phyloP scores from a whole-genome alignment of 2,113 vertebrate species.

The Brachyhypopomus occidentalis region DNA sequence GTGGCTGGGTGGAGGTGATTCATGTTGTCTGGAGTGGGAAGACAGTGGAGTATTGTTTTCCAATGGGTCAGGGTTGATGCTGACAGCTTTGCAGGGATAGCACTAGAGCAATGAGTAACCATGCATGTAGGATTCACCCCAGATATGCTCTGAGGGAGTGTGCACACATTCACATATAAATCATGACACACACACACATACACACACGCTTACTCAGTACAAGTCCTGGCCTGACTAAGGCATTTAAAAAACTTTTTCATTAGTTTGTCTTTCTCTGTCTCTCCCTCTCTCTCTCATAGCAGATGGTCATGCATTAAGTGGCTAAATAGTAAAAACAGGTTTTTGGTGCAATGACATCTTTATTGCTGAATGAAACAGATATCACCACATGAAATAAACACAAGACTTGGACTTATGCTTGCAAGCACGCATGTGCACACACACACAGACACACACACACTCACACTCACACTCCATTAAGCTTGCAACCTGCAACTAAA shows the following conservation, averaged over 20 bases:
- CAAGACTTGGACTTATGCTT: constrained; percentile 18
- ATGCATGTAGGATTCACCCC: constrained; percentile 26
- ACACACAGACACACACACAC: constrained; percentile 32
- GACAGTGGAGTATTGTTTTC: constrained; percentile 34
- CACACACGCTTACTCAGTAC: constrained; percentile 24
- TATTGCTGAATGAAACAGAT: constrained; percentile 35
- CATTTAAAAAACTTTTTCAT: constrained; percentile 48
- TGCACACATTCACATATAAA: background rate
- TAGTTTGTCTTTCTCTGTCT: constrained; percentile 8
- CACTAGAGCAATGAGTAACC: constrained; percentile 44
- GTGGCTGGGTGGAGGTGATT: constrained; percentile 57
- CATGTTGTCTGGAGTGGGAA: constrained; percentile 29
- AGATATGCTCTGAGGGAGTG: constrained; percentile 38
- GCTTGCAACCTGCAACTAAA: constrained; percentile 36
- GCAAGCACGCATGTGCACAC: background rate
- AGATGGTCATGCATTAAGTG: constrained; percentile 40
- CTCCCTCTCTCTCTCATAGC: constrained; percentile 15
- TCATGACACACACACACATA: constrained; percentile 1
- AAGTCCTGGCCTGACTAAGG: constrained; percentile 40
- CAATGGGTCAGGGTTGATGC: constrained; percentile 16
- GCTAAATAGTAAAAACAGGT: constrained; percentile 4
- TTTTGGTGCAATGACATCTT: constrained; percentile 38
- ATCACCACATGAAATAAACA: constrained; percentile 42
- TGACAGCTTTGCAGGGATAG: constrained; percentile 34
- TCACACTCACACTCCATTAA: constrained; percentile 45